Percentiles rank a stretch among this genome's conserved stretches.
These are phyloP conservation scores for Linepithema humile DNA, from an alignment of 1,140 invertebrate genomes.

Conservation along the genomic window DNA sequence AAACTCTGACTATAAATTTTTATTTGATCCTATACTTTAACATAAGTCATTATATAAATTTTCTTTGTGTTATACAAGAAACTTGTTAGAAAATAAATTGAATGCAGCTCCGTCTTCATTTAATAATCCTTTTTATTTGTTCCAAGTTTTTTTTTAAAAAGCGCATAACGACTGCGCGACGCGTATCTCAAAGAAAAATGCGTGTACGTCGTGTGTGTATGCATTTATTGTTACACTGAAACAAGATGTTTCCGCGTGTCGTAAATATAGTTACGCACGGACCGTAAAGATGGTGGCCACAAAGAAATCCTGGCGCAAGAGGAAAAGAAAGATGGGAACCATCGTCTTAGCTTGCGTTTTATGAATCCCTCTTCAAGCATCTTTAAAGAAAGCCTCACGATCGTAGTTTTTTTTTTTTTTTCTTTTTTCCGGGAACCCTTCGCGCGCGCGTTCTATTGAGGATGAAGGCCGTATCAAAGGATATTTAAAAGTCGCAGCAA, in stretches of 20 bases:
- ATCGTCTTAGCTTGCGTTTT: slow-evolving; percentile 34
- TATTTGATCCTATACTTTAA: neutral
- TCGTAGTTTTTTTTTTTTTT: slow-evolving; percentile 53
- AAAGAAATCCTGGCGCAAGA: neutral
- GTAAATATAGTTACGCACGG: slow-evolving; percentile 24
- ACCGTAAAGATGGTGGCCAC: neutral
- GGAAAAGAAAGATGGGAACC: neutral
- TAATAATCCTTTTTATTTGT: slow-evolving; percentile 19
- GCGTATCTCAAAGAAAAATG: slow-evolving; percentile 24
- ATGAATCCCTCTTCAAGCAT: slow-evolving; percentile 36
- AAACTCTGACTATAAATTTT: neutral
- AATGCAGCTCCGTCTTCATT: neutral
- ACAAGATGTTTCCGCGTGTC: slow-evolving; percentile 36
- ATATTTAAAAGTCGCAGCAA: slow-evolving; percentile 65
- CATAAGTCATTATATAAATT: neutral
- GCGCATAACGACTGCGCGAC: neutral
- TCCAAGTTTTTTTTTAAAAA: slow-evolving; percentile 10
- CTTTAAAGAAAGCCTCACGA: slow-evolving; percentile 52
- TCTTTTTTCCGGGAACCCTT: neutral
- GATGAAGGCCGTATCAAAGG: slow-evolving; percentile 62
- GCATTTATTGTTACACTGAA: slow-evolving; percentile 33
- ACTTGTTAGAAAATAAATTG: neutral
- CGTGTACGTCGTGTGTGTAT: neutral
- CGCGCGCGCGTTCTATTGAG: neutral
- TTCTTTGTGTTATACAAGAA: neutral